These are phyloP conservation scores for Leucoma salicis DNA, from an alignment of 2,888 invertebrate genomes.

Conservation along the genomic window DNA sequence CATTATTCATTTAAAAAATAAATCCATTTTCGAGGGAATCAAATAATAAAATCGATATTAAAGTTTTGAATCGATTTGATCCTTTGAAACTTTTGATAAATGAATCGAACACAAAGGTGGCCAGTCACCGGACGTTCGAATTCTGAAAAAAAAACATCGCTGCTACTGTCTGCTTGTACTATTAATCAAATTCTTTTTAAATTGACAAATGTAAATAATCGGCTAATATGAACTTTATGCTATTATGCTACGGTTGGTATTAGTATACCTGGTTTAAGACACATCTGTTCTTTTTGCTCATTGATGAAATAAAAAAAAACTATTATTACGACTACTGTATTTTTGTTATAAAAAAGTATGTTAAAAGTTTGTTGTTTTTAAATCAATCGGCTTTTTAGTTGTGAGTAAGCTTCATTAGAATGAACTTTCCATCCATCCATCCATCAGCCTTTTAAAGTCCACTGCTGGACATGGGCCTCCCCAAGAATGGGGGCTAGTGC, in stretches of 20 bases:
- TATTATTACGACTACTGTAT: conserved; percentile 13
- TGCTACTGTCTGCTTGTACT: conserved; percentile 64
- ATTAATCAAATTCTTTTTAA: conserved; percentile 68
- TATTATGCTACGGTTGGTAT: background rate
- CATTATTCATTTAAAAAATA: conserved; percentile 41
- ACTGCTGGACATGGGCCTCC: too few relatives aligned
- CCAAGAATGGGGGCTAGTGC: too few relatives aligned
- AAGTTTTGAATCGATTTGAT: conserved; percentile 36
- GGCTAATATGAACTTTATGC: conserved; percentile 5
- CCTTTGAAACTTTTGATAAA: conserved; percentile 51
- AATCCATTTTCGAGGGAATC: conserved; percentile 38
- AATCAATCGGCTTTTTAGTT: too few relatives aligned
- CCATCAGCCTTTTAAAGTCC: too few relatives aligned
- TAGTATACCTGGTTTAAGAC: background rate
- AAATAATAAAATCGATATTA: conserved; percentile 61
- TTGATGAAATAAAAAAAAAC: conserved; percentile 21
- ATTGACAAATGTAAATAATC: conserved; percentile 25
- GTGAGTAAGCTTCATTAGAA: too few relatives aligned
- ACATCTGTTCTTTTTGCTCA: conserved; percentile 10
- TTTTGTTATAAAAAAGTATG: conserved; percentile 5
- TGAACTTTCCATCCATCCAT: too few relatives aligned
- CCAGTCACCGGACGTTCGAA: conserved; percentile 53
- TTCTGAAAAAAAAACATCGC: conserved; percentile 38
- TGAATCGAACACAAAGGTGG: conserved; percentile 55
- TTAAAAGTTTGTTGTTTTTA: conserved; percentile 1